Base-by-base conservation (phyloP, 2,113 vertebrate species). In the Dicrurus megarhynchus region DNA sequence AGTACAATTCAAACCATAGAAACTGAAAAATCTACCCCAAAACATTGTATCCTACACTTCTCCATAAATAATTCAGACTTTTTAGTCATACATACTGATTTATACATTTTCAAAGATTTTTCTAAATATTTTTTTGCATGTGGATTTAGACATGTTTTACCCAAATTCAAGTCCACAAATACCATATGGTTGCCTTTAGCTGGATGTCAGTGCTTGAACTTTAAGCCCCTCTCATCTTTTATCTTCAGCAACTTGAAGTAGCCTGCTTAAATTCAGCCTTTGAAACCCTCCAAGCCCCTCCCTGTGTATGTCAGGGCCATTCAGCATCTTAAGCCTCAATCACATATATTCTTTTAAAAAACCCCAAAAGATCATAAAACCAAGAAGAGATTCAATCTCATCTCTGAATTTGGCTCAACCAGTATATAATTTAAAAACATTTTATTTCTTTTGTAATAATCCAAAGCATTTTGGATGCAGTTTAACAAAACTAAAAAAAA, bases 121-220 rank as follows among this genome's bases (percentile, higher is more conserved):
- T 47, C 44, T 57, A 76, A 79, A 39, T 73, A 53, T 17, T 88
- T 16, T 19, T 83, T 83, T 90, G 5, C 42, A 8, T 27, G 21
- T 67, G 89, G n/a, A 77, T 59, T 94, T 88, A 67, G 84, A 70
- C 33, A 84, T 7, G 9, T 64, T 82, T 91, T 71, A 35, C 10
- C 16, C 30, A 83, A 95, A 83, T 87, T 74, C 71, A 86, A 39
- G 59, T 56, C 79, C 85, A 42, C 79, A 92, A 70, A 59, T 64
- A 76, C 52, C 79, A 80, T 84, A 76, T 87, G 83, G 67, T 84
- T 94, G 39, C 64, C 83, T 96, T 92, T 88, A 93, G 59, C 35
- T 92, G 63, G 63, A 81, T 92, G 73, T 83, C 71, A 15, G 67
- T 68, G n/a, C 64, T 92, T 96, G 92, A 97, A 95, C 79, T 92